A percentile compares a stretch with the other conserved stretches of the same genome.
Evolutionary conservation across 1,140 invertebrate species (phyloP).

Genomic region (Caenorhabditis briggsae): DNA sequence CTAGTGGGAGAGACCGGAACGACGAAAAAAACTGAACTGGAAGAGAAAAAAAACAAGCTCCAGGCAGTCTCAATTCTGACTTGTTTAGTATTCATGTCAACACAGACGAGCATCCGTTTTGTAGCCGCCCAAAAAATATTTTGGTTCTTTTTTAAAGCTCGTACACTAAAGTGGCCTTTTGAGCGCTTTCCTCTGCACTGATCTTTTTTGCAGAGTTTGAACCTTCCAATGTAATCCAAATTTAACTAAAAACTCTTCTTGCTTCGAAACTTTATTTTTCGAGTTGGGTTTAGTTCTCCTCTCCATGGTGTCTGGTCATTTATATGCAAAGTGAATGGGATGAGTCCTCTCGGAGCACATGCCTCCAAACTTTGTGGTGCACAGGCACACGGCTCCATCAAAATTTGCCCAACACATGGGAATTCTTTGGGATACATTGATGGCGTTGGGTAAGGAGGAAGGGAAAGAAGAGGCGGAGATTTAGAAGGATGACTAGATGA

Average conservation of each 20-base stretch:
- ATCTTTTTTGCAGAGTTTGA: neutral
- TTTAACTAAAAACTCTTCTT: neutral
- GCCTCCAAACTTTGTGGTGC: conserved; percentile 37
- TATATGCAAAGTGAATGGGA: conserved; percentile 53
- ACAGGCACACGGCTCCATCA: conserved; percentile 40
- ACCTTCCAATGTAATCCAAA: neutral
- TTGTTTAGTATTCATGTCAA: conserved; percentile 20
- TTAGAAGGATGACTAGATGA: neutral
- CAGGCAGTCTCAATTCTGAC: conserved; percentile 8
- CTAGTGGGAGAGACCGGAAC: neutral
- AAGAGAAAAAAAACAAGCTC: neutral
- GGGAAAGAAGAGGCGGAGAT: neutral
- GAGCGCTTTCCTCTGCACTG: no score
- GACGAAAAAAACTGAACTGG: conserved; percentile 13
- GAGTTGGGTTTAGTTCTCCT: neutral
- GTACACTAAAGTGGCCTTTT: no score
- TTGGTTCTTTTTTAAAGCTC: neutral
- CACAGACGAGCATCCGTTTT: conserved; percentile 28
- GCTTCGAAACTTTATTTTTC: neutral
- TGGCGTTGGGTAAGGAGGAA: neutral
- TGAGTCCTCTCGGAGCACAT: conserved; percentile 33
- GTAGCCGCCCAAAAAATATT: neutral
- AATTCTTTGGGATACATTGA: conserved; percentile 38
- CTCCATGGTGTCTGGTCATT: conserved; percentile 32
- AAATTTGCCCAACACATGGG: conserved; percentile 51